These are phyloP conservation scores for Chauna torquata DNA, from an alignment of 2,113 vertebrate species.

Conservation along the genomic window DNA sequence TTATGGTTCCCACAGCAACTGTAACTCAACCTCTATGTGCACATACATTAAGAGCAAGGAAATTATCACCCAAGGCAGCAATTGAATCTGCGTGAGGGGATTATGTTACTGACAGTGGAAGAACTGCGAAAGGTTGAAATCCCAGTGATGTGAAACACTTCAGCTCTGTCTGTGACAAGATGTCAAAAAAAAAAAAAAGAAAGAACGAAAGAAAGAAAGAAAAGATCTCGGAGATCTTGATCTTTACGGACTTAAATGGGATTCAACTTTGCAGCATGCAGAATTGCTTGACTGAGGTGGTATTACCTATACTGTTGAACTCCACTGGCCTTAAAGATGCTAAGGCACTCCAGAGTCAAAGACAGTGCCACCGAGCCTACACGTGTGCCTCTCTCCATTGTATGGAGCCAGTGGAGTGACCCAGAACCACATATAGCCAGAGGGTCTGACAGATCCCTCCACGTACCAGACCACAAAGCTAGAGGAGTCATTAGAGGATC, in stretches of 20 bases:
- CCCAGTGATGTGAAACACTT: neutral
- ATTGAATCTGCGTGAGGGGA: neutral
- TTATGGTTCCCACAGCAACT: slow-evolving; percentile 62
- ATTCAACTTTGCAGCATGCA: neutral
- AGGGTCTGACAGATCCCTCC: neutral
- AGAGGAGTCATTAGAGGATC: neutral
- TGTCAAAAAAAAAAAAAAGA: neutral
- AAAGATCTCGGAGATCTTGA: neutral
- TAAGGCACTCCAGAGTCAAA: neutral
- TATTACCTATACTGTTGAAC: neutral
- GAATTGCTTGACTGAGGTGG: neutral
- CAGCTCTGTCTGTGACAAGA: neutral
- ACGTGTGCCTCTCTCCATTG: rapidly evolving
- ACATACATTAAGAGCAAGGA: slow-evolving; percentile 31
- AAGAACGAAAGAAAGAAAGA: neutral
- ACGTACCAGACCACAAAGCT: neutral
- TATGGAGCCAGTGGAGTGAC: neutral
- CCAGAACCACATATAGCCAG: neutral
- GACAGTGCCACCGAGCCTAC: neutral
- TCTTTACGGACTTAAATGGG: neutral
- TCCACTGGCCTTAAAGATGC: neutral
- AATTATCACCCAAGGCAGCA: slow-evolving; percentile 20
- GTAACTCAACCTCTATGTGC: slow-evolving; percentile 38
- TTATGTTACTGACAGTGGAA: neutral
- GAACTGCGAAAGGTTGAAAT: neutral